phyloP scores from a whole-genome alignment of 2,888 invertebrate species.

The Lordiphosa fenestrarum region DNA sequence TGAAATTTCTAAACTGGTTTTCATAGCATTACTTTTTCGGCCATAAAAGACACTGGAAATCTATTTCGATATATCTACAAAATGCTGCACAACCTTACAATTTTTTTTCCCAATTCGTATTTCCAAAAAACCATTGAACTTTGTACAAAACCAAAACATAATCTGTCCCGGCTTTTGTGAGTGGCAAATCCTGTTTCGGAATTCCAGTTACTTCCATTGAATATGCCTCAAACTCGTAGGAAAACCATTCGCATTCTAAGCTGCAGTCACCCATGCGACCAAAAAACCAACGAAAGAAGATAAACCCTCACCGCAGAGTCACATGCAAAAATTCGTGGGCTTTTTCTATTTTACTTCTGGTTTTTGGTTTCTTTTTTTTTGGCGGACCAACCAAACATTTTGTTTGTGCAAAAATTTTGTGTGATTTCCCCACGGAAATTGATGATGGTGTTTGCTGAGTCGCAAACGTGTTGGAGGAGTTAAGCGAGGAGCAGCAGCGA shows the following conservation, averaged over 20 bases:
- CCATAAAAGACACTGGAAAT: too few species aligned
- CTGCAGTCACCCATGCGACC: slow-evolving; percentile 10
- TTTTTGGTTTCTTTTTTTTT: not conserved
- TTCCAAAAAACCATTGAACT: too few species aligned
- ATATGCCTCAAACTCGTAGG: slow-evolving; percentile 16
- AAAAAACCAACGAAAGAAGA: slow-evolving; percentile 22
- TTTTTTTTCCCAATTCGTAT: too few species aligned
- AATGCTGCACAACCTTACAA: too few species aligned
- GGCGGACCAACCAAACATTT: slow-evolving; percentile 53
- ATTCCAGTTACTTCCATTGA: slow-evolving; percentile 7
- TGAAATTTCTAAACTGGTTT: too few species aligned
- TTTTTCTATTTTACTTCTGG: slow-evolving; percentile 7
- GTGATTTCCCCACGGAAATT: slow-evolving; percentile 75
- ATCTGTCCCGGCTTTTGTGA: slow-evolving; percentile 5
- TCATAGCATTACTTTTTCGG: too few species aligned
- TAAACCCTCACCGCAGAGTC: slow-evolving; percentile 29
- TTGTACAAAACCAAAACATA: not conserved
- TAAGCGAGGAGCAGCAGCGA: slow-evolving; percentile 43
- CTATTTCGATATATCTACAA: too few species aligned
- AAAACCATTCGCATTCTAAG: slow-evolving; percentile 15
- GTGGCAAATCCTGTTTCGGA: slow-evolving; percentile 12
- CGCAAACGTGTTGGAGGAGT: slow-evolving; percentile 71
- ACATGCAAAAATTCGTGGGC: slow-evolving; percentile 40
- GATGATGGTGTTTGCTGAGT: slow-evolving; percentile 74
- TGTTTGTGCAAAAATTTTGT: slow-evolving; percentile 74